phyloP scores from a whole-genome alignment of 2,113 vertebrate genomes.

The Isichthys henryi region DNA sequence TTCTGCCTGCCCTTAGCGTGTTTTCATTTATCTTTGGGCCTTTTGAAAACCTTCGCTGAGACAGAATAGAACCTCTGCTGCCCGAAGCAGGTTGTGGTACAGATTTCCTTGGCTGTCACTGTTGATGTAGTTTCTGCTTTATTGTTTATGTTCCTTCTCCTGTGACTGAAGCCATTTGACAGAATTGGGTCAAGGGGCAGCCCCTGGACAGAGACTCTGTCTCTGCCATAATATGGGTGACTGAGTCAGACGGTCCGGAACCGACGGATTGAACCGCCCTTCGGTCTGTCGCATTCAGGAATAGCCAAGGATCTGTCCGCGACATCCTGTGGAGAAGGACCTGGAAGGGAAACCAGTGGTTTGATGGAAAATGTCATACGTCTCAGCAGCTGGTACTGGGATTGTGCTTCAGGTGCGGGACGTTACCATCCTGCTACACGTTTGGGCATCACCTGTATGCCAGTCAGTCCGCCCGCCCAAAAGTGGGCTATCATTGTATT shows the following conservation, averaged over 20 bases:
- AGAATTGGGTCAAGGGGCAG: not conserved
- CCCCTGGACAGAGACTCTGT: not conserved
- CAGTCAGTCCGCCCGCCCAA: not conserved
- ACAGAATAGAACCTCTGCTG: not conserved
- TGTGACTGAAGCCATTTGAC: not conserved
- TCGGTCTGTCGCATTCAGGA: not conserved
- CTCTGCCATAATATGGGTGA: slow-evolving; percentile 1
- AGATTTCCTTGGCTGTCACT: not conserved
- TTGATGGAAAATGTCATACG: not conserved
- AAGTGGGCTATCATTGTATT: not conserved
- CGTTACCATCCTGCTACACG: not conserved
- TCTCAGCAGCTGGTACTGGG: not conserved
- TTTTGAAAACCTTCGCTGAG: not conserved
- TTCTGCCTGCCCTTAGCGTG: not conserved
- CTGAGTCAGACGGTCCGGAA: not conserved
- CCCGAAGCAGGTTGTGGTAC: not conserved
- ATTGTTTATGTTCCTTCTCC: not conserved
- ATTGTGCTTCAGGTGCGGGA: not conserved
- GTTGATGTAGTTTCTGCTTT: not conserved
- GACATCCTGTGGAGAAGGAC: not conserved
- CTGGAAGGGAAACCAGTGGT: not conserved
- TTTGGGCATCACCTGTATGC: not conserved
- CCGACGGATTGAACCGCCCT: not conserved
- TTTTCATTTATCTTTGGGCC: not conserved
- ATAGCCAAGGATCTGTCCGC: not conserved